Base-by-base conservation (phyloP, 1,140 invertebrate species). In the Penaeus chinensis region DNA sequence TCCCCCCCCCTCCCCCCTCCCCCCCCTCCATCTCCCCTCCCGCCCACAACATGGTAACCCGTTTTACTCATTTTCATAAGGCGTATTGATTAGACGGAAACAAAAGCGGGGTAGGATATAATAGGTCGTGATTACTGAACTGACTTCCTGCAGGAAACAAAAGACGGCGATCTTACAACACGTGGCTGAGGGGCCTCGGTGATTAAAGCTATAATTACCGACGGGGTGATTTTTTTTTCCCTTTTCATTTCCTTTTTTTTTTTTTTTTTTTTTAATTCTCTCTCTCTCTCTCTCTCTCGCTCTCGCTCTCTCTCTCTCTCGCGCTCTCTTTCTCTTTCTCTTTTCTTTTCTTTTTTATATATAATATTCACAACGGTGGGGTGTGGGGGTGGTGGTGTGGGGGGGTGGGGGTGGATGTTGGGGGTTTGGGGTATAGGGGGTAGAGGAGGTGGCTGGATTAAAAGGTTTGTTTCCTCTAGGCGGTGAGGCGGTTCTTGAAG, bases 171-270 rank as follows among this genome's bases (percentile, higher is more conserved):
- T 85, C 71, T 69, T 10, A 27, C 16, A 32, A 37, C 84, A 85
- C 84, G 84, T 85, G 84, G 84, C 61, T 42, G 62, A 32, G 65
- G 77, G 78, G 76, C 61, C 77, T 54, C 84, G 11, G 62, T 85
- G 84, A 85, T 85, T 85, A 85, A 66, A 61, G 63, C 77, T 32
- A 69, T 85, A 85, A 85, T 85, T 80, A 85, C 84, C 42, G 54
- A 13, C 54, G 54, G 54, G 54, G 54, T 54, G 54, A 54, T 54
- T 54, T 16, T 13, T 16, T 54, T 47, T 47, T 13, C 11, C 11
- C 11, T 47, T 10, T 10, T 47, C 11, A 10, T 47, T 47, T 47
- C 4, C 11, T 47, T 5, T 5, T 5, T 47, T 47, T 13, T 13
- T 47, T 5, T 47, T 47, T 47, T 47, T 47, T 47, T 47, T 47